Evolutionary conservation across 2,113 vertebrate species (phyloP).

Genomic region (Scolopax mira): DNA sequence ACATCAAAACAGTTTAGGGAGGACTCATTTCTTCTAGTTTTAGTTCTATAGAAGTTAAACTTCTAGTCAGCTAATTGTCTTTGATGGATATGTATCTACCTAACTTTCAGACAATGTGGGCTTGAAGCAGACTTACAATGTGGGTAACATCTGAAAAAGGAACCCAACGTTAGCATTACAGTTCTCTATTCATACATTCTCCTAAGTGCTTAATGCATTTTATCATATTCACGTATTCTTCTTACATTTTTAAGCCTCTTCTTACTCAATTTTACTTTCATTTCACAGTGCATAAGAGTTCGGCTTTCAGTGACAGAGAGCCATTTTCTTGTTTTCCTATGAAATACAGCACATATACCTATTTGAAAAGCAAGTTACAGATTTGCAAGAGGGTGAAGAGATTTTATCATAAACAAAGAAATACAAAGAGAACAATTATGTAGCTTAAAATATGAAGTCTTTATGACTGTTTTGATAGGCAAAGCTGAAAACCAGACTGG

Average conservation of each 20-base stretch:
- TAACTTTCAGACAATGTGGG: not conserved
- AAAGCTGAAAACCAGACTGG: not conserved
- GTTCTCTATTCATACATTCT: not conserved
- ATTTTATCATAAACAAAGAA: not conserved
- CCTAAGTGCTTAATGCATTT: not conserved
- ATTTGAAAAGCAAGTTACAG: not conserved
- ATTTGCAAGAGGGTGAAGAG: not conserved
- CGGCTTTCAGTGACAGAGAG: not conserved
- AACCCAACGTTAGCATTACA: not conserved
- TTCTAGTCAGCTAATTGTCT: not conserved
- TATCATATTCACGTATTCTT: not conserved
- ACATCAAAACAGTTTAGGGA: not conserved
- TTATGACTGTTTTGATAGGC: not conserved
- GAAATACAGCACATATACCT: not conserved
- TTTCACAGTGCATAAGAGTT: not conserved
- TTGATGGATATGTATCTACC: not conserved
- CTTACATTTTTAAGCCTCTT: not conserved
- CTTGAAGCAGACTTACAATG: not conserved
- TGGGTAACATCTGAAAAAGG: not conserved
- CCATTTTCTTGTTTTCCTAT: not conserved
- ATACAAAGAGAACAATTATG: not conserved
- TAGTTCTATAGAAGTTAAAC: not conserved
- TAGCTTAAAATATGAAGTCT: not conserved
- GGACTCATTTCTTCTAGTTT: not conserved
- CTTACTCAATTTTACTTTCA: not conserved